Evolutionary conservation across 2,888 invertebrate genomes (phyloP).

Genomic region (Panorpa germanica): DNA sequence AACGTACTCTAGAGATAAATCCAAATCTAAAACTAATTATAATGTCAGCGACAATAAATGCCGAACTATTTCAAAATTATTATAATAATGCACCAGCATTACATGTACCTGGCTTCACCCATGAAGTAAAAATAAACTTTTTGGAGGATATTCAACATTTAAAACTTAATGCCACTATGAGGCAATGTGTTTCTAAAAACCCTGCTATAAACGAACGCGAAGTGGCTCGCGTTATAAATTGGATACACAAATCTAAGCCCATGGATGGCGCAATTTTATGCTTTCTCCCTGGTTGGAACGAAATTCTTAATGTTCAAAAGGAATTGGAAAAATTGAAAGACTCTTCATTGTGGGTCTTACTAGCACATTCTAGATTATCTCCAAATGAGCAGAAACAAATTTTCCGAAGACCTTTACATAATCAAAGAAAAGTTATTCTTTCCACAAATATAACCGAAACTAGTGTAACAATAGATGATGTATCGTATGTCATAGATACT

Average conservation of each 20-base stretch:
- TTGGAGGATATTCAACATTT: constrained; percentile 30
- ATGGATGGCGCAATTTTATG: constrained; percentile 53
- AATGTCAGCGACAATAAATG: constrained; percentile 58
- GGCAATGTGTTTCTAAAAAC: no score
- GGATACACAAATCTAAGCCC: constrained; percentile 33
- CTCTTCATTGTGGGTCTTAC: constrained; percentile 23
- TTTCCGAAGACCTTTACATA: constrained; percentile 28
- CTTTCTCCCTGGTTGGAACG: constrained; percentile 59
- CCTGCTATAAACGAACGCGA: constrained; percentile 54
- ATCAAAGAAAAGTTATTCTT: constrained; percentile 43
- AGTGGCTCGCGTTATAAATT: constrained; percentile 30
- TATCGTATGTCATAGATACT: constrained; percentile 45
- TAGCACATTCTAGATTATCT: constrained; percentile 38
- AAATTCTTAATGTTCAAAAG: constrained; percentile 34
- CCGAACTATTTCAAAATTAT: constrained; percentile 36
- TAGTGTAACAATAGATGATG: constrained; percentile 53
- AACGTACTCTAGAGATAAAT: constrained; percentile 31
- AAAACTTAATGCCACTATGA: constrained; percentile 19
- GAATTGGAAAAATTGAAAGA: constrained; percentile 23
- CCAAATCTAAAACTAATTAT: constrained; percentile 35
- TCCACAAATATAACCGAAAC: constrained; percentile 59
- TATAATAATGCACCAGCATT: constrained; percentile 22
- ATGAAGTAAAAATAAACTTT: constrained; percentile 37
- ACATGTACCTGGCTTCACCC: constrained; percentile 29
- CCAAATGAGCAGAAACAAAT: constrained; percentile 36